Conservation (phyloP, 2,888 invertebrate genomes). For the Cheilosia vulpina region DNA sequence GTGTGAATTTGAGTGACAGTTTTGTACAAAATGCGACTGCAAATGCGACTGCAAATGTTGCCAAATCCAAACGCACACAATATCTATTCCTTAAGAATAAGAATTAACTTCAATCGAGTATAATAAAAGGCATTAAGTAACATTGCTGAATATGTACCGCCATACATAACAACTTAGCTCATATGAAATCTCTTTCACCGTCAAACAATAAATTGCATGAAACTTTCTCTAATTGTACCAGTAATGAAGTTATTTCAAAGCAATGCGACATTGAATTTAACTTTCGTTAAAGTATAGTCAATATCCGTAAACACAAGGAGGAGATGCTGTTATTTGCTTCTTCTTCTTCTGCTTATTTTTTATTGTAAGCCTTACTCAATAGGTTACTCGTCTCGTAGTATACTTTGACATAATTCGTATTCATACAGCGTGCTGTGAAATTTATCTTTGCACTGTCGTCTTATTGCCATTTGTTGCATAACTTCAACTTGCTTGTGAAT, state of each 20-base stretch:
- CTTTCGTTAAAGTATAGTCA: not conserved
- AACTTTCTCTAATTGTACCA: slow-evolving; percentile 34
- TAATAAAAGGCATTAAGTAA: not conserved
- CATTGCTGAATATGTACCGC: not conserved
- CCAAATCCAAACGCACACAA: too few species aligned
- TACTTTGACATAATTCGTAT: slow-evolving; percentile 37
- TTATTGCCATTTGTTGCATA: slow-evolving; percentile 47
- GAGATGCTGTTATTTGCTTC: not conserved
- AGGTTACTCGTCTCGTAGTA: not conserved
- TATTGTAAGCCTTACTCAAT: slow-evolving; percentile 2
- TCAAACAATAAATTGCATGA: not conserved
- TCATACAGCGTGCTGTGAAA: slow-evolving; percentile 28
- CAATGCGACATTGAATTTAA: slow-evolving; percentile 49
- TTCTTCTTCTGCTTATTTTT: not conserved
- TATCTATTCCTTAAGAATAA: too few species aligned
- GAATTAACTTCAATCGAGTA: too few species aligned
- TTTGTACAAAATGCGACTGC: too few species aligned
- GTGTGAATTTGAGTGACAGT: too few species aligned
- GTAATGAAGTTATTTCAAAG: slow-evolving; percentile 16
- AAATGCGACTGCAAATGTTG: too few species aligned
- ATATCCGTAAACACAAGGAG: slow-evolving; percentile 19
- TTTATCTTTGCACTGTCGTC: slow-evolving; percentile 17
- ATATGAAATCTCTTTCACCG: slow-evolving; percentile 9
- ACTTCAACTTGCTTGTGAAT: slow-evolving; percentile 31
- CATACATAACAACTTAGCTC: not conserved